Percentiles rank a stretch among this genome's conserved stretches.
phyloP scores from a whole-genome alignment of 2,113 vertebrate species.

The Panthera tigris region DNA sequence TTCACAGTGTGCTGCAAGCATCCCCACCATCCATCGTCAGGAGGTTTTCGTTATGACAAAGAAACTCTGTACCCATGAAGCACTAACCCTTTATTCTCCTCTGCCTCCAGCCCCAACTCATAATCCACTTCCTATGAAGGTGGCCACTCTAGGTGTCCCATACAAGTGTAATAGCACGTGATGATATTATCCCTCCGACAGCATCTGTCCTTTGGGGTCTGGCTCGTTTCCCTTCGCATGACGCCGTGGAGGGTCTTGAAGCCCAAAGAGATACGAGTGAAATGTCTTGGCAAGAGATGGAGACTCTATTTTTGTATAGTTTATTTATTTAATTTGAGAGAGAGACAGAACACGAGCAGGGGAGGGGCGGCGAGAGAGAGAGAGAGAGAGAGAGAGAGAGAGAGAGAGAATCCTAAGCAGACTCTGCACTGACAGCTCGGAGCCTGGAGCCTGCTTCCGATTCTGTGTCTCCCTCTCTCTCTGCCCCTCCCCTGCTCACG shows the following conservation, averaged over 20 bases:
- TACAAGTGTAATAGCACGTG: not conserved
- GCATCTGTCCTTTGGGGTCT: not conserved
- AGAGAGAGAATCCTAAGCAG: too few species aligned
- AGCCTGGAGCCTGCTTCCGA: too few species aligned
- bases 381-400: too few species aligned
- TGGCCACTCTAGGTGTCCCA: not conserved
- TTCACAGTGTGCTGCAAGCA: not conserved
- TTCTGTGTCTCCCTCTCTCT: too few species aligned
- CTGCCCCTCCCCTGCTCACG: too few species aligned
- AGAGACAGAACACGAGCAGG: too few species aligned
- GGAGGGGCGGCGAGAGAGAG: too few species aligned
- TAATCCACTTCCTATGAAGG: not conserved
- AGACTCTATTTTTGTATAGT: not conserved
- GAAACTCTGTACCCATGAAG: not conserved
- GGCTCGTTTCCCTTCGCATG: not conserved
- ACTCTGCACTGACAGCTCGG: too few species aligned
- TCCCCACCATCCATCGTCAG: not conserved
- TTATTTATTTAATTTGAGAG: too few species aligned
- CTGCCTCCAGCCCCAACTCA: not conserved
- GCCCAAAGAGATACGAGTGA: not conserved
- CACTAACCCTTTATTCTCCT: not conserved
- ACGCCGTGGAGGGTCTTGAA: not conserved
- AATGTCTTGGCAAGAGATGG: not conserved
- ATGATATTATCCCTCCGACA: not conserved
- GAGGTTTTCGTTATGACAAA: not conserved